A percentile compares a stretch with the other conserved stretches of the same genome.
Conservation (phyloP, 2,888 invertebrate genomes). For the Incurvaria masculella region DNA sequence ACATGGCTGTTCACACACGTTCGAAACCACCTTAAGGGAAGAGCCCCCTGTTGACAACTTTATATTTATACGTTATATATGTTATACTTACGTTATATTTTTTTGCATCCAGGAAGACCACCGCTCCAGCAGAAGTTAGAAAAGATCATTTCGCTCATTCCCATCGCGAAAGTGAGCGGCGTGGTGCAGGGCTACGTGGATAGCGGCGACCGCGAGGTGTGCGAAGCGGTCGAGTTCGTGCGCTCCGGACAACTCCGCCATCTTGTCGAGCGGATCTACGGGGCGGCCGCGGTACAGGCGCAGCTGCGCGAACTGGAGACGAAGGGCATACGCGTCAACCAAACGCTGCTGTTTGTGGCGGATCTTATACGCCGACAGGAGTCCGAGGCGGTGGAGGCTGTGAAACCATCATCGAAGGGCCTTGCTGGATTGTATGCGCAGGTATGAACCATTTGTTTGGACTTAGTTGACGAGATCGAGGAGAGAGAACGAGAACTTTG, state of each 20-base stretch:
- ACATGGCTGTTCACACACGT: too few relatives aligned
- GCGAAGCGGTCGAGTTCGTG: not conserved
- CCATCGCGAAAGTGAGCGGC: not conserved
- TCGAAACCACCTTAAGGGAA: too few relatives aligned
- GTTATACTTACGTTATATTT: too few relatives aligned
- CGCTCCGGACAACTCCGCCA: not conserved
- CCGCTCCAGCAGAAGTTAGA: not conserved
- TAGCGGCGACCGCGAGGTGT: not conserved
- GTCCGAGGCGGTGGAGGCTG: not conserved
- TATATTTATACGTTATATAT: too few relatives aligned
- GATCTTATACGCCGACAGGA: not conserved
- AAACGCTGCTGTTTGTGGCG: not conserved
- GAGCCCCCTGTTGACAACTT: too few relatives aligned
- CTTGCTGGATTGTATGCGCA: not conserved
- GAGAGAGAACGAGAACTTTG: too few relatives aligned
- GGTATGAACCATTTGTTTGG: too few relatives aligned
- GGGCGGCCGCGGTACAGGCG: not conserved
- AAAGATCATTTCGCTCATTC: not conserved
- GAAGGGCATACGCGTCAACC: not conserved
- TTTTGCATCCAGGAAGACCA: not conserved
- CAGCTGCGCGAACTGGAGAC: not conserved
- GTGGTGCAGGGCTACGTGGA: not conserved
- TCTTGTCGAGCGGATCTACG: not conserved
- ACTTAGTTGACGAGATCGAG: too few relatives aligned
- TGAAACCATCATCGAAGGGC: not conserved